A percentile compares a stretch with the other conserved stretches of the same genome.
Conservation (phyloP, 2,797 vertebrate species). For the Sebastes trivittatus region DNA sequence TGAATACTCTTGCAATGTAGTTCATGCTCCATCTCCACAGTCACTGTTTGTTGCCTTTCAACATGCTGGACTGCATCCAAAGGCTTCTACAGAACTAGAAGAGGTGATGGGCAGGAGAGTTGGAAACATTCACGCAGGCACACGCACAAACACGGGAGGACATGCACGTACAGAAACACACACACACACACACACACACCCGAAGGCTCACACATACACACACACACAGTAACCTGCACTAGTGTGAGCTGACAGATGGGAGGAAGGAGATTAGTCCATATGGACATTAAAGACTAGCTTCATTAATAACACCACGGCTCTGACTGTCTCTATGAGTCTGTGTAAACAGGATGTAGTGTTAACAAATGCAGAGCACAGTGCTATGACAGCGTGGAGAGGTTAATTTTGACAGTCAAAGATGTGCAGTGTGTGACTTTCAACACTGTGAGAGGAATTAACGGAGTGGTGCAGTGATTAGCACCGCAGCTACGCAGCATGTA, state of each 20-base stretch:
- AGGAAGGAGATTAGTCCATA: conserved; percentile 71
- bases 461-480: not conserved
- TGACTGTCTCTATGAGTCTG: conserved; percentile 44
- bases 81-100: not conserved
- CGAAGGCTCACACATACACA: not conserved
- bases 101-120: conserved; percentile 5
- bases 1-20: not conserved
- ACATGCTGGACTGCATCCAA: conserved; percentile 27
- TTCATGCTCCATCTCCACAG: not conserved
- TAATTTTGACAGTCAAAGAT: conserved; percentile 40
- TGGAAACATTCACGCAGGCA: conserved; percentile 18
- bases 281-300: conserved; percentile 69
- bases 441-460: not conserved
- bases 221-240: conserved; percentile 12
- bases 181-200: conserved; percentile 3
- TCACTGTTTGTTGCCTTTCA: conserved; percentile 12
- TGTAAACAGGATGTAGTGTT: conserved; percentile 53
- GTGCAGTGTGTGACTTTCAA: conserved; percentile 1
- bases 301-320: conserved; percentile 60
- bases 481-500: not conserved
- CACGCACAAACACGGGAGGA: not conserved
- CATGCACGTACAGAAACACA: conserved; percentile 6
- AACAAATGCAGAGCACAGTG: conserved; percentile 31
- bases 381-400: conserved; percentile 33
- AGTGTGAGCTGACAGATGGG: conserved; percentile 73